phyloP scores from a whole-genome alignment of 1,140 invertebrate species.

The Carposina sasakii region DNA sequence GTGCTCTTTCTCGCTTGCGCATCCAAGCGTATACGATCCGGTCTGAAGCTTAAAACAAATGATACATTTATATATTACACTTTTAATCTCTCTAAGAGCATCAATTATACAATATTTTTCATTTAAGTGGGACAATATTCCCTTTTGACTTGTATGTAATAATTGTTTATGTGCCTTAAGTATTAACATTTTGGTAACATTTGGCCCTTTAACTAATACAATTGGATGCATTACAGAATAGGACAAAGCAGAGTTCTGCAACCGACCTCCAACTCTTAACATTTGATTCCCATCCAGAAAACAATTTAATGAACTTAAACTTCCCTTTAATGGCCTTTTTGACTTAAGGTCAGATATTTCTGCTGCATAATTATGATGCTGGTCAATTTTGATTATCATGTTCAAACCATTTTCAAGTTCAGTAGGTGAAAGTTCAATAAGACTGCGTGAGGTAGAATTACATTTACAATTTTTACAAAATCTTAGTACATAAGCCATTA shows the following conservation, averaged over 20 bases:
- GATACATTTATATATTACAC: not conserved
- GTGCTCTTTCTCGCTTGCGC: no score
- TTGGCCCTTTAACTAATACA: not conserved
- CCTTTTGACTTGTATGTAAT: not conserved
- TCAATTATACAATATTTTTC: conserved; percentile 5
- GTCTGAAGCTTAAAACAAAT: conserved; percentile 2
- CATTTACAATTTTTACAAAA: conserved; percentile 7
- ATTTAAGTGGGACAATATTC: not conserved
- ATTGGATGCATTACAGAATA: not conserved
- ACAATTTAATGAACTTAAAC: no score
- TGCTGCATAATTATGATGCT: no score
- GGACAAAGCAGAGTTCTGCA: not conserved
- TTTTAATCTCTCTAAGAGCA: conserved; percentile 4
- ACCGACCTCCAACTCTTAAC: not conserved
- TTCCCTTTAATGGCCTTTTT: no score
- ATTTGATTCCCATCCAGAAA: not conserved
- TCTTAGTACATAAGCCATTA: not conserved
- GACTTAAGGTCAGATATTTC: no score
- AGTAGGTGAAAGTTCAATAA: no score
- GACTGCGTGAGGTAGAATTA: no score
- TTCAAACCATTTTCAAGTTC: no score
- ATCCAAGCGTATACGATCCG: no score
- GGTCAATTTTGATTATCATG: no score
- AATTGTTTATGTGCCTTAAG: not conserved
- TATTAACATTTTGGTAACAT: not conserved